Evolutionary conservation across 2,888 invertebrate genomes (phyloP).

Genomic region (Volucella zonaria): DNA sequence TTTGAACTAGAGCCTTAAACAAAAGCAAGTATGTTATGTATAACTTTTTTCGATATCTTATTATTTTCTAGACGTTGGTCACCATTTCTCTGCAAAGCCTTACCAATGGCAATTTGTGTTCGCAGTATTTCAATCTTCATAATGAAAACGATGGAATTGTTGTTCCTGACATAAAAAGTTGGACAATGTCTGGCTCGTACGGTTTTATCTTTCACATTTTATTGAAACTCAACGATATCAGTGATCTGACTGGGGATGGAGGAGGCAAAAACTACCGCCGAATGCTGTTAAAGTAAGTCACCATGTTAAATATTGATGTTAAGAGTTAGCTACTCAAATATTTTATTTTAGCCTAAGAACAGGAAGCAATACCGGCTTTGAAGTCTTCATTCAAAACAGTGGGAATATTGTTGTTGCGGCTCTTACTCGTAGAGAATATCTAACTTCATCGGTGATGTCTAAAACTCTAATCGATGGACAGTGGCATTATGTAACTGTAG

Average conservation of each 20-base stretch:
- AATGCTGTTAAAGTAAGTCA: constrained; percentile 81
- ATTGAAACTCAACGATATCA: constrained; percentile 83
- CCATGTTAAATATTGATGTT: background rate
- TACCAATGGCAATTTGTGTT: constrained; percentile 81
- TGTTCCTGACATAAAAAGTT: constrained; percentile 84
- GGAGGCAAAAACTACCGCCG: constrained; percentile 80
- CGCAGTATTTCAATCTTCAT: constrained; percentile 84
- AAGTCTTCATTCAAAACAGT: constrained; percentile 85
- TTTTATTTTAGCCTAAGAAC: constrained; percentile 83
- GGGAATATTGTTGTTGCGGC: constrained; percentile 85
- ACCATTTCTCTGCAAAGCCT: constrained; percentile 80
- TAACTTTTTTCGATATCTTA: too few relatives aligned
- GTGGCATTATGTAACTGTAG: constrained; percentile 85
- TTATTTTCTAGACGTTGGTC: constrained; percentile 78
- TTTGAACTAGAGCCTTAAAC: too few relatives aligned
- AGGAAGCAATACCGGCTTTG: constrained; percentile 84
- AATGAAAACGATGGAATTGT: constrained; percentile 83
- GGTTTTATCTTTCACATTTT: constrained; percentile 86
- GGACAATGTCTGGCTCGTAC: constrained; percentile 84
- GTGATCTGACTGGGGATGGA: constrained; percentile 65
- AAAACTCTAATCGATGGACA: constrained; percentile 81
- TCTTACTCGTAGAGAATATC: constrained; percentile 84
- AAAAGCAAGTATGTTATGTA: too few relatives aligned
- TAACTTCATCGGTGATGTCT: constrained; percentile 83
- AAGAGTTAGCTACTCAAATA: background rate